Evolutionary conservation across 2,888 invertebrate genomes (phyloP).

Genomic region (Neocrepidodera transversa): DNA sequence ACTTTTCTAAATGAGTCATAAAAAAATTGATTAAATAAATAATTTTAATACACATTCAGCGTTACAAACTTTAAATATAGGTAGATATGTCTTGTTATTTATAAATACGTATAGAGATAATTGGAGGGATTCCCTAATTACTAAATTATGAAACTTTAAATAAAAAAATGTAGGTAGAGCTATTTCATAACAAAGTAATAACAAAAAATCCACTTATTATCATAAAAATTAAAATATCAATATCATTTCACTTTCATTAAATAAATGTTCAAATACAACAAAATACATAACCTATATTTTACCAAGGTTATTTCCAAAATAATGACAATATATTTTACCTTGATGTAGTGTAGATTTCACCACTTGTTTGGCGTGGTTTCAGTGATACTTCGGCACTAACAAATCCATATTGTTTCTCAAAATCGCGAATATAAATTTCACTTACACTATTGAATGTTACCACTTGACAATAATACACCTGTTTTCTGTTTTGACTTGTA

Average conservation of each 20-base stretch:
- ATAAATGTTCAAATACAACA: conserved; percentile 6
- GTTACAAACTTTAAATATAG: no score
- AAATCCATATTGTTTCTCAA: conserved; percentile 13
- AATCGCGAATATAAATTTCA: background rate
- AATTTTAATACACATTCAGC: no score
- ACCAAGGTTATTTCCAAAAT: conserved; percentile 3
- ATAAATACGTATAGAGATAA: no score
- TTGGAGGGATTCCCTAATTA: no score
- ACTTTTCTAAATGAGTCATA: no score
- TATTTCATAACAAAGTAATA: no score
- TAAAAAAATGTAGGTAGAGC: no score
- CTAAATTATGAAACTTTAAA: no score
- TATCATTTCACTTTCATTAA: conserved; percentile 17
- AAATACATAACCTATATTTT: conserved; percentile 9
- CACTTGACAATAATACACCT: conserved; percentile 7
- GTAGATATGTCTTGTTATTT: no score
- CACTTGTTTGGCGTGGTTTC: conserved; percentile 19
- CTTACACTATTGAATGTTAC: background rate
- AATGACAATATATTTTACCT: conserved; percentile 11
- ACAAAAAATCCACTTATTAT: background rate
- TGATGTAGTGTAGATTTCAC: conserved; percentile 15
- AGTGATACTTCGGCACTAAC: conserved; percentile 13
- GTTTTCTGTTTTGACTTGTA: conserved; percentile 12
- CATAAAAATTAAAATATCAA: background rate
- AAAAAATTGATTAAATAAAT: no score